Evolutionary conservation across 2,113 vertebrate genomes (phyloP), one percentile per base, ranked within the genome.

Genomic region (Oxyura jamaicensis): DNA sequence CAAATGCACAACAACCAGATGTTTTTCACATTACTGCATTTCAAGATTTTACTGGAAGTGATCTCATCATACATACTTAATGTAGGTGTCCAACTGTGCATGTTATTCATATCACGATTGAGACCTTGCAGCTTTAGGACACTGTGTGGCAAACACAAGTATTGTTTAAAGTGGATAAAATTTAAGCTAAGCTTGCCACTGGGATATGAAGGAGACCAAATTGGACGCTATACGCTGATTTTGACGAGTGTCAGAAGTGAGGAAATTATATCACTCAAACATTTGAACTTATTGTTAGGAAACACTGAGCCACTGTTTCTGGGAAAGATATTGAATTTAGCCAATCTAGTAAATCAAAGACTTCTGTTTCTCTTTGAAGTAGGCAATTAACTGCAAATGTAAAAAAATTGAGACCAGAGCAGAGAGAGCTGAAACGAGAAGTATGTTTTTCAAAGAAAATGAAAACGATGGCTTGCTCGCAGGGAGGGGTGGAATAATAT

Each of bases 31-130:
- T 98, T 97, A 97, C 97, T 96, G 82, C 95, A 79, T 84, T 96
- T 93, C 94, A 96, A 76, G 93, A 75, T 93, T 97, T 98, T 98
- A 98, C 98, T 98, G 98, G 98, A 98, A 98, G 97, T 98, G 98
- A 98, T 96, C 98, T 98, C 98, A 98, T 95, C 95, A 95, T 93
- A 56, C 91, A 96, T 96, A 95, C 91, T 97, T 93, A 97, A 96
- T 33, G 93, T 89, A 87, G 91, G 96, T 97, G 96, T 97, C 97
- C 97, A 97, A 97, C 96, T 94, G 95, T 83, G 94, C 53, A 14
- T 91, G 92, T 96, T 98, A 97, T 98, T 98, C 87, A 16, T 97
- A 98, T 93, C 96, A 97, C 58, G 58, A 85, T 86, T 75, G 89
- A 85, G 63, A 50, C 73, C 59, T 76, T 90, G 95, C 82, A 93